phyloP scores from a whole-genome alignment of 2,113 vertebrate species.

The Amphilophus citrinellus region DNA sequence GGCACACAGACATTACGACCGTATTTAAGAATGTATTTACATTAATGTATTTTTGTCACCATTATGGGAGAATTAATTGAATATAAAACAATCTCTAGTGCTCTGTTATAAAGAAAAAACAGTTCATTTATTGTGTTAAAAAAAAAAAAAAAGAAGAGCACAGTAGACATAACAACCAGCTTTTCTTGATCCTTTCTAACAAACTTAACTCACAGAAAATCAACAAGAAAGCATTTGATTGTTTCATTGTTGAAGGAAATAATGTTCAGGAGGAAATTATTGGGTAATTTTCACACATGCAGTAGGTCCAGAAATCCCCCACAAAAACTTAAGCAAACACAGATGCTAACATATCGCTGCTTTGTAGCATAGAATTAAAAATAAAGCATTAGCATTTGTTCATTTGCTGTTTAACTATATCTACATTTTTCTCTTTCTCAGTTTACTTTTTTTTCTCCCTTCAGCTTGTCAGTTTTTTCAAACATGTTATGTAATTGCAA shows the following conservation, averaged over 20 bases:
- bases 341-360: neutral
- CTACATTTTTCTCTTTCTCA: too few relatives aligned
- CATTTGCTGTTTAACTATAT: too few relatives aligned
- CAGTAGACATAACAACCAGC: neutral
- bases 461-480: too few relatives aligned
- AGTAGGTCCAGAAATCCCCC: neutral
- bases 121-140: neutral
- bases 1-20: neutral
- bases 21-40: neutral
- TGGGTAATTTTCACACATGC: neutral
- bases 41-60: neutral
- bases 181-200: neutral
- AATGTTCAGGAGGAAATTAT: neutral
- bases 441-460: too few relatives aligned
- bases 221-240: neutral
- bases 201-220: neutral
- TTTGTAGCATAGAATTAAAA: neutral
- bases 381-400: neutral
- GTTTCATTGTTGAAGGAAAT: neutral
- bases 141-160: neutral
- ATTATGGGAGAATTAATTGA: neutral
- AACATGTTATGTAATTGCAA: too few relatives aligned
- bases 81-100: neutral
- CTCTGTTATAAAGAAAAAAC: neutral
- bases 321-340: neutral